Base-by-base conservation (phyloP, 2,888 invertebrate genomes). In the Hydrotaea diabolus region DNA sequence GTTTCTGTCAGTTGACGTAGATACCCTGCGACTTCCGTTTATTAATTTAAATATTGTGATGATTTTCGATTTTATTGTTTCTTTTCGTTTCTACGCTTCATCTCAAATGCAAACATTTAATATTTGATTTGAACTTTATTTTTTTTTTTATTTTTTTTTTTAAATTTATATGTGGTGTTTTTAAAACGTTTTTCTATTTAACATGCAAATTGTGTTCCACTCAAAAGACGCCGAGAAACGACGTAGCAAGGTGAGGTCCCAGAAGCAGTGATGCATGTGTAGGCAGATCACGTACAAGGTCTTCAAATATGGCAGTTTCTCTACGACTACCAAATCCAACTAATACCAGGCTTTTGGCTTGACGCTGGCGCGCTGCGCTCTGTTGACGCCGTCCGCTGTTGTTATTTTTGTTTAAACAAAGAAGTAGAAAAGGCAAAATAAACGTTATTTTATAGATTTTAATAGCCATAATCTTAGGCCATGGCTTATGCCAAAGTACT, bases 231-330 rank as follows among this genome's bases (percentile, higher is more conserved):
- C 3, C 39, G n/a, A n/a, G n/a, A n/a, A 39, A 39, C 39, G 39
- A 9, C 39, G 39, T 1, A 39, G 39, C 8, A 39, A n/a, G 15
- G 15, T 15, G 15, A 62, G 17, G 31, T 31, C 49, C 49, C 49
- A 49, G 49, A 49, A 49, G 49, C 49, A 49, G 49, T 7, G n/a
- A n/a, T n/a, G 49, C 39, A 66, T 89, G 91, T 89, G 91, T 91
- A 90, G 90, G 91, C 91, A 87, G 90, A 87, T 87, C 90, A 90
- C 90, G 90, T 90, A 90, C 89, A 91, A 90, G 91, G 90, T 88
- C 89, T 91, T 91, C 90, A 89, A 88, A 90, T 90, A 90, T 89
- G 89, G 88, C 88, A 46, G 74, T 72, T 75, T 83, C 46, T 72
- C 72, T 46, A 69, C 43, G 19, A 43, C 66, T 66, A 66, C 21